phyloP scores from a whole-genome alignment of 2,797 vertebrate species.

The Adelosebastes latens region DNA sequence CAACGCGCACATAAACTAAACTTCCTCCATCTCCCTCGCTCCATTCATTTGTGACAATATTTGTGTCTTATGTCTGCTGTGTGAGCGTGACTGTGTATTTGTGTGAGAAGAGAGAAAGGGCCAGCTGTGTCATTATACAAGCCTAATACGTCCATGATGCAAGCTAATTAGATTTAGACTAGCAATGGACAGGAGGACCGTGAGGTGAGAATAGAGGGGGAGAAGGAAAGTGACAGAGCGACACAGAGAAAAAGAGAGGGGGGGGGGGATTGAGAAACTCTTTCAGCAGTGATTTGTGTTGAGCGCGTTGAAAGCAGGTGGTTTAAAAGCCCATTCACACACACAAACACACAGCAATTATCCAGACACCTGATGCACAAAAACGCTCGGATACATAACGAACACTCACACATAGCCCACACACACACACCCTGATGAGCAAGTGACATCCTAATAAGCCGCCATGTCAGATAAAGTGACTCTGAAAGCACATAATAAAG shows the following conservation, averaged over 20 bases:
- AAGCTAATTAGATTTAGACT: constrained; percentile 59
- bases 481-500: constrained; percentile 55
- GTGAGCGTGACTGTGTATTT: neutral
- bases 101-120: constrained; percentile 30
- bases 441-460: constrained; percentile 57
- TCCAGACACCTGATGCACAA: constrained; percentile 23
- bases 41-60: constrained; percentile 43
- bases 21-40: neutral
- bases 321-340: constrained; percentile 42
- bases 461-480: constrained; percentile 44
- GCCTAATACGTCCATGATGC: constrained; percentile 37
- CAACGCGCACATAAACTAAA: constrained; percentile 1
- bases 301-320: constrained; percentile 27
- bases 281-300: constrained; percentile 30
- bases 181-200: constrained; percentile 25
- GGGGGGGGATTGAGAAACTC: neutral
- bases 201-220: constrained; percentile 20
- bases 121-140: constrained; percentile 60
- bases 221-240: neutral
- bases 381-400: constrained; percentile 8
- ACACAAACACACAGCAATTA: constrained; percentile 48
- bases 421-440: constrained; percentile 25
- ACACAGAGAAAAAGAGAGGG: neutral
- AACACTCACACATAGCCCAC: neutral
- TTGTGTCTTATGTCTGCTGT: neutral